Evolutionary conservation across 2,797 vertebrate genomes (phyloP), one percentile per base, ranked within the genome.

Genomic region (Macrochelys suwanniensis): DNA sequence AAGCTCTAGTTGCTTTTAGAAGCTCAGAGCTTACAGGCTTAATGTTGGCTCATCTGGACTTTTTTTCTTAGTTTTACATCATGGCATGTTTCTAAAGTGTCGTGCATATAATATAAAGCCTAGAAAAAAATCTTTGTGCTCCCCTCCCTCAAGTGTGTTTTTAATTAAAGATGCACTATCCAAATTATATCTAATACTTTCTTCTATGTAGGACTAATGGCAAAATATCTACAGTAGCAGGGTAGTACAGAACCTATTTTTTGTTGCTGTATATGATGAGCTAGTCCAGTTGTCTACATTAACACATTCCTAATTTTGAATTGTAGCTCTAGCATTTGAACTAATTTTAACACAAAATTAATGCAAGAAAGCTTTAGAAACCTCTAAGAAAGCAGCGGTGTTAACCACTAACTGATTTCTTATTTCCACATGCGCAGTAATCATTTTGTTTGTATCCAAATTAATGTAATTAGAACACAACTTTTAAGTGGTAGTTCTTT

Each of bases 331-430:
- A 59, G n/a, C 79, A 54, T 81, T 90, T 61, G 89, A 89, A 78
- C 12, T 86, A n/a, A 87, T 91, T 90, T 89, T 80, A 83, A 11
- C 28, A 56, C 77, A 82, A 93, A 95, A 80, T n/a, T 84, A 28
- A 82, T 87, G 21, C 61, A 86, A 28, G 47, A 74, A 93, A 79
- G 79, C 65, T 56, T 82, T 78, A 74, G 76, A 84, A 76, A 95
- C 45, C 49, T 83, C 51, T 84, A 5, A 2, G n/a, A 96, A 97
- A 97, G 77, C 7, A 47, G 4, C 61, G 65, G 17, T 2, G 0
- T 92, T 95, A 57, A 89, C 51, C 16, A 91, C 13, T 51, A 65
- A 76, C 77, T 10, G 51, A 71, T 80, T 92, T 84, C 56, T 57
- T 78, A 45, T 50, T 87, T 16, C 33, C 68, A 3, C 28, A 92